Conservation (phyloP, 2,888 invertebrate genomes). For the Capitulum mitella region DNA sequence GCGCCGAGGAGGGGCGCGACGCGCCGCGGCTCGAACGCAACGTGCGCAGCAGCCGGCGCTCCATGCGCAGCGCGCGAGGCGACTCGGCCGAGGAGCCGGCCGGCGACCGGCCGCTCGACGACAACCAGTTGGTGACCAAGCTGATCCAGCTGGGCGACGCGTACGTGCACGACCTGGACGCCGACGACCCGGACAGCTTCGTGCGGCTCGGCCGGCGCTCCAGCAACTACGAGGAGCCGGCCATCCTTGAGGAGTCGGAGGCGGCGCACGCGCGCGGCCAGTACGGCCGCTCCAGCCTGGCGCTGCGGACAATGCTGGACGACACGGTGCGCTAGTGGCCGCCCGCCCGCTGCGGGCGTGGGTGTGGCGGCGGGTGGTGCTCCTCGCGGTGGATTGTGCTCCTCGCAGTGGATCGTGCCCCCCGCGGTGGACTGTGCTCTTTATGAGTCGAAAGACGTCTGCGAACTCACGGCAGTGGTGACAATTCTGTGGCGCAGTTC, state of each 20-base stretch:
- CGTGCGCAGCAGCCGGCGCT: slow-evolving; percentile 5
- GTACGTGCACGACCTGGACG: slow-evolving; percentile 24
- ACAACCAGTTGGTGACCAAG: slow-evolving; percentile 17
- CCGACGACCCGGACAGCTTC: slow-evolving; percentile 9
- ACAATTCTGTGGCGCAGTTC: no score
- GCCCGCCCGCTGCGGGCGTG: no score
- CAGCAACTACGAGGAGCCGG: slow-evolving; percentile 19
- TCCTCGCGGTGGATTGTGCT: no score
- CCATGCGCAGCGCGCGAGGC: slow-evolving; percentile 13
- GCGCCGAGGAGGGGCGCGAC: neutral
- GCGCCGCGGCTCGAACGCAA: neutral
- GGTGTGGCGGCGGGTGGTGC: no score
- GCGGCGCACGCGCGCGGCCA: neutral
- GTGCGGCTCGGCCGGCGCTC: slow-evolving; percentile 17
- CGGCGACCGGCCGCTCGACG: neutral
- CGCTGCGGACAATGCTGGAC: slow-evolving; percentile 1
- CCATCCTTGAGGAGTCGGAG: slow-evolving; percentile 16
- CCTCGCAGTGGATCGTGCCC: neutral
- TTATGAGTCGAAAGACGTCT: no score
- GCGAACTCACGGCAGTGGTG: no score
- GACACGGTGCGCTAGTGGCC: neutral
- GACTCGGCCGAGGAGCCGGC: neutral
- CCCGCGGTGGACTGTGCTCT: neutral
- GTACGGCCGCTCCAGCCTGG: neutral
- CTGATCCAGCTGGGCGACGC: slow-evolving; percentile 23